Base-by-base conservation (phyloP, 2,113 vertebrate genomes). In the Neodontobutis hainanensis region DNA sequence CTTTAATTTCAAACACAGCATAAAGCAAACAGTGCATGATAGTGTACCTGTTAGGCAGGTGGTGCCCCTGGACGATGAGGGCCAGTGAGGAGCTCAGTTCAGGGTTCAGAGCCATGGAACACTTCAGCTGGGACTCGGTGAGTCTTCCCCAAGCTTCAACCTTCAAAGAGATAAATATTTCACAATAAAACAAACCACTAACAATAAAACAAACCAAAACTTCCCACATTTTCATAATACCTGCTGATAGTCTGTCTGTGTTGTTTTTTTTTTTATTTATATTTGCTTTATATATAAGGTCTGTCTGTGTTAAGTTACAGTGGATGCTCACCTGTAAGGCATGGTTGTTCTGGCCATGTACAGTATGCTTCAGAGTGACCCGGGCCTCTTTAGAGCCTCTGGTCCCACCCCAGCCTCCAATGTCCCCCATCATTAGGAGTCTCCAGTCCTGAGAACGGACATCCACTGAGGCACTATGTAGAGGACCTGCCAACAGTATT, bases 21-120 rank as follows among this genome's bases (percentile, higher is more conserved):
- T 1, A 9, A 27, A 11, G 32, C 5, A 12, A 14, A 12, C 44
- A 11, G 34, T 55, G 27, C 10, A 14, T 11, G 44, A 46, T 8
- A 6, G 12, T 55, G 77, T 89, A 95, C 94, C 93, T 92, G 73
- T 89, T 82, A 59, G 84, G 78, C 10, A 87, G 69, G 55, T 74
- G 89, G 63, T 90, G 90, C 43, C 92, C 91, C 9, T 88, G 92
- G 47, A 94, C 48, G n/a, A 77, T 87, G 45, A 95, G 68, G 0
- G 86, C 89, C 55, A 95, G 70, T 11, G 87, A 93, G 52, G 83
- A 70, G 52, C 83, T 87, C 71, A 85, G 73, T 65, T 93, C 93
- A 70, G 73, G 92, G 70, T 85, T 91, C 64, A 94, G 69, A 11
- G 83, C 89, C 70, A 94, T 56, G 27, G 88, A 89, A 71, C 90